Conservation (phyloP, 2,888 invertebrate species). For the Pseudococcus jackbeardsleyi region DNA sequence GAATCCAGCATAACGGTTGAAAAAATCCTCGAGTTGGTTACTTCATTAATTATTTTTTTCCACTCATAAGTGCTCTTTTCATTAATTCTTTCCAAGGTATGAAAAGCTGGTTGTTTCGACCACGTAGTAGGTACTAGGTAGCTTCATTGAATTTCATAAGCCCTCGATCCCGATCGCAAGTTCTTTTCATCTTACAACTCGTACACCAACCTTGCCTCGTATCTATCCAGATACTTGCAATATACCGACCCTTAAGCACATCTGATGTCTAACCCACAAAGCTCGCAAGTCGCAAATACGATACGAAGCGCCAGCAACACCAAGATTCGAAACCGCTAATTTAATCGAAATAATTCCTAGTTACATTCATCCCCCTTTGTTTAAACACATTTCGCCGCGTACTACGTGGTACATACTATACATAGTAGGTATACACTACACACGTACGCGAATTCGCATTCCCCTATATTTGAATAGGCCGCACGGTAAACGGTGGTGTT, state of each 20-base stretch:
- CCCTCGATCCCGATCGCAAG: not conserved
- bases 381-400: constrained; percentile 29
- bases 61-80: constrained; percentile 11
- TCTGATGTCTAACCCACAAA: not conserved
- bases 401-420: not conserved
- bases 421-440: not conserved
- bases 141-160: constrained; percentile 31
- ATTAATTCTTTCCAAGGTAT: constrained; percentile 10
- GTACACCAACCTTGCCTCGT: not conserved
- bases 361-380: constrained; percentile 23
- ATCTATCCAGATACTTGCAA: not conserved
- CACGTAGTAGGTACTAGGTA: too few relatives aligned
- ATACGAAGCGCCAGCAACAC: not conserved
- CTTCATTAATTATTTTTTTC: constrained; percentile 50
- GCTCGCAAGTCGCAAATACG: not conserved
- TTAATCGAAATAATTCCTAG: constrained; percentile 26
- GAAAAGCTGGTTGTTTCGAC: constrained; percentile 35
- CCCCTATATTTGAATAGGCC: constrained; percentile 33
- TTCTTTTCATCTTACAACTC: not conserved
- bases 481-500: not conserved
- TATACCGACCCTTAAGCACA: too few relatives aligned
- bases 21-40: not conserved
- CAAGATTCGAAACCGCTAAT: not conserved
- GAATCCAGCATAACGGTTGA: not conserved
- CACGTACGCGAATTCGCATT: constrained; percentile 15